Evolutionary conservation across 2,113 vertebrate species (phyloP).

Genomic region (Ptychochromis oligacanthus): DNA sequence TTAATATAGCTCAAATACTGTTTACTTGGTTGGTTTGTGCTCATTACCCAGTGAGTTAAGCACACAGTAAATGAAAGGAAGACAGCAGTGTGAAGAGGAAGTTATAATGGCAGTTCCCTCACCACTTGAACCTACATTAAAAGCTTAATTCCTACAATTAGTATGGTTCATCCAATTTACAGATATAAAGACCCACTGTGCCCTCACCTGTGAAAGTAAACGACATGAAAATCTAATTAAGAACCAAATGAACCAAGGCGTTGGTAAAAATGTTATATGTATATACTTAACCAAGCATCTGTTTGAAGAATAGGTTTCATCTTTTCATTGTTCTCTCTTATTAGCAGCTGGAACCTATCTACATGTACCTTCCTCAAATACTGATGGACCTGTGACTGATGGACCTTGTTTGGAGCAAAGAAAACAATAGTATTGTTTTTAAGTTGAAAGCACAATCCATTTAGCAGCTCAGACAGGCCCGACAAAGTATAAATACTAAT

Average conservation of each 20-base stretch:
- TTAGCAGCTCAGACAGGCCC: not conserved
- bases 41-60: not conserved
- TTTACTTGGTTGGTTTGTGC: not conserved
- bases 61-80: not conserved
- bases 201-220: conserved; percentile 2
- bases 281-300: not conserved
- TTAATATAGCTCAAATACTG: conserved; percentile 1
- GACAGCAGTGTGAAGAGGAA: not conserved
- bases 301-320: conserved; percentile 4
- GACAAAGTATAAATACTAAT: not conserved
- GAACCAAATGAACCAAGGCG: not conserved
- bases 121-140: conserved; percentile 7
- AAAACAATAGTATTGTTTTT: not conserved
- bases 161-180: not conserved
- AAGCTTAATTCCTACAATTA: conserved; percentile 21
- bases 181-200: not conserved
- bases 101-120: conserved; percentile 15
- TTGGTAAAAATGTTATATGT: conserved; percentile 1
- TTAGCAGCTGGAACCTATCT: not conserved
- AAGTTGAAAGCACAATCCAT: not conserved
- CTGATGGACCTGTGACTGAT: conserved; percentile 15
- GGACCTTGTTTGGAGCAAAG: not conserved
- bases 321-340: not conserved
- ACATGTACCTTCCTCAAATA: not conserved
- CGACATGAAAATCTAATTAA: not conserved